A percentile compares a stretch with the other conserved stretches of the same genome.
Conservation (phyloP, 2,797 vertebrate genomes). For the Sarcophilus harrisii region DNA sequence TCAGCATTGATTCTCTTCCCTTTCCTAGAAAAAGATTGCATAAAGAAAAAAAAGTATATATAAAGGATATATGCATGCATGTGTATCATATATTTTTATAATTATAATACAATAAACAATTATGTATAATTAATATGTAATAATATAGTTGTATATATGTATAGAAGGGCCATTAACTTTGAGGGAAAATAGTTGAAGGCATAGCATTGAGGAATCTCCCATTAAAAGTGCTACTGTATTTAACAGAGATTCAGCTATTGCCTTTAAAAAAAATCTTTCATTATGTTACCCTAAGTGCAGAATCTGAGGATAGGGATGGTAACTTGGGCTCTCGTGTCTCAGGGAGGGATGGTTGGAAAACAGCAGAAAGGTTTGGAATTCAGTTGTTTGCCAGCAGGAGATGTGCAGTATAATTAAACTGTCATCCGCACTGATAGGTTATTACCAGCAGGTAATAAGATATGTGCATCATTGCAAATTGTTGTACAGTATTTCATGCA, state of each 20-base stretch:
- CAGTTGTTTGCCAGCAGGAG: constrained; percentile 63
- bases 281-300: constrained; percentile 17
- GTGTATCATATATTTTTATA: not conserved
- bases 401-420: constrained; percentile 75
- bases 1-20: not conserved
- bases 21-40: not conserved
- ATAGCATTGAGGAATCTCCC: not conserved
- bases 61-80: no score
- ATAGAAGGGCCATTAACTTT: not conserved
- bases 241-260: constrained; percentile 21
- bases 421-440: constrained; percentile 63
- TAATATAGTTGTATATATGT: not conserved
- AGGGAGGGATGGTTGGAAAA: constrained; percentile 57
- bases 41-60: not conserved
- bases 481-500: constrained; percentile 56
- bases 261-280: not conserved
- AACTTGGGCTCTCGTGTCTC: not conserved
- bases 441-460: constrained; percentile 76
- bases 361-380: constrained; percentile 65
- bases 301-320: constrained; percentile 22
- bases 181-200: not conserved
- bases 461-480: constrained; percentile 55
- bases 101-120: not conserved
- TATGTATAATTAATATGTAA: not conserved
- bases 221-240: not conserved